Base-by-base conservation (phyloP, 2,888 invertebrate species). In the Pristionchus exspectatus region DNA sequence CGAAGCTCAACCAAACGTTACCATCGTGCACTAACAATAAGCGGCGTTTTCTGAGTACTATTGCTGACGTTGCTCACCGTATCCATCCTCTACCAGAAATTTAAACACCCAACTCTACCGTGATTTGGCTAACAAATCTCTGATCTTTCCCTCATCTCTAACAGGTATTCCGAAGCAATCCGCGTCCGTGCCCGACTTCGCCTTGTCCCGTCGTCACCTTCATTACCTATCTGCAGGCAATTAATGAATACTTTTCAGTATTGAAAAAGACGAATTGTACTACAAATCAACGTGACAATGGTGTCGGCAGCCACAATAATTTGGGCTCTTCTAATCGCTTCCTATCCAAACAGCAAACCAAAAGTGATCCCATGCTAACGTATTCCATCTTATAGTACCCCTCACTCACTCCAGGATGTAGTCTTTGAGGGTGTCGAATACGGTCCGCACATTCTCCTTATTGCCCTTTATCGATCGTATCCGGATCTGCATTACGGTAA, bases 161-260 rank as follows among this genome's bases (percentile, higher is more conserved):
- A 81, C n/a, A 12, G 81, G 81, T 81, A 81, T 81, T n/a, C 81
- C 81, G n/a, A 10, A 44, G 50, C 81, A 81, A 10, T 81, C 81
- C 50, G 81, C 50, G 81, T 81, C 81, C 12, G 21, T 81, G 50
- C n/a, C n/a, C 81, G 24, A 5, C n/a, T n/a, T 38, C 81, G 81
- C 90, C 54, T 90, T 88, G 24, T n/a, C 92, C 92, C 1, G 92
- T 92, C 18, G 91, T 90, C 10, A 92, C 91, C 59, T 86, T 90
- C 85, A 89, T 83, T 27, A 92, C 90, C 74, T 91, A 92, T 77
- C 90, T 91, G 83, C 7, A 56, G 4, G n/a, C 16, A 18, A 27
- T 44, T 38, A 54, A 83, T 83, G 27, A 27, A 83, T 56, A 54
- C 21, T 74, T 12, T 74, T 44, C 44, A 44, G 44, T 83, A 83